A percentile compares a stretch with the other conserved stretches of the same genome.
phyloP scores from a whole-genome alignment of 1,140 invertebrate genomes.

The Scaptomyza hsui region DNA sequence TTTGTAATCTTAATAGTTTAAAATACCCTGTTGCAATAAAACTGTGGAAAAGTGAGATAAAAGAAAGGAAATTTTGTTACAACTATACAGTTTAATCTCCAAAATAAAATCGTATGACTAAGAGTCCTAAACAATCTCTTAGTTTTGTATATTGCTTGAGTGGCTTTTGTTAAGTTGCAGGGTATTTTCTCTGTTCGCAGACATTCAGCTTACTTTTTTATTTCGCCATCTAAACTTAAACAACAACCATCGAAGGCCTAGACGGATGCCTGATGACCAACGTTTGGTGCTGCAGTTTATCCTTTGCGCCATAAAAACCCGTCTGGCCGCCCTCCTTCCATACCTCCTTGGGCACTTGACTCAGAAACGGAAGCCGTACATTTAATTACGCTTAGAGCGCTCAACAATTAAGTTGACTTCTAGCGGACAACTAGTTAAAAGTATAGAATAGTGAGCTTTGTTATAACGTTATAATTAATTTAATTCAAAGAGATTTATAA shows the following conservation, averaged over 20 bases:
- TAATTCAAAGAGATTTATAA: not conserved
- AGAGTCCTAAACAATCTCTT: too few relatives aligned
- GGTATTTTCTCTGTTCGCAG: not conserved
- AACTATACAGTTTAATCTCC: too few relatives aligned
- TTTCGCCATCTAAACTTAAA: too few relatives aligned
- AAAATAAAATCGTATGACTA: too few relatives aligned
- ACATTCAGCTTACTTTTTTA: not conserved
- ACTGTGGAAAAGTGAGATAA: not conserved
- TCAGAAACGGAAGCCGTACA: slow-evolving; percentile 38
- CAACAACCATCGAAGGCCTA: not conserved
- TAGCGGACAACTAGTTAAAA: slow-evolving; percentile 12
- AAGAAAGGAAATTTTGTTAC: too few relatives aligned
- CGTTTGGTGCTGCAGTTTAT: slow-evolving; percentile 21
- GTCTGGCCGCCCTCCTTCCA: slow-evolving; percentile 54
- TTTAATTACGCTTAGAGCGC: slow-evolving; percentile 61
- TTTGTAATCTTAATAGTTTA: slow-evolving; percentile 14
- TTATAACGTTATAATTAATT: not conserved
- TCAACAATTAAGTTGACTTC: slow-evolving; percentile 52
- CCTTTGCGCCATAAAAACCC: slow-evolving; percentile 44
- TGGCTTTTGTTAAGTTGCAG: not conserved
- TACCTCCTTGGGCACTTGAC: slow-evolving; percentile 2
- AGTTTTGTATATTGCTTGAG: too few relatives aligned
- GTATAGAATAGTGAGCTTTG: not conserved
- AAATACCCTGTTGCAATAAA: not conserved
- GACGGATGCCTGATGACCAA: not conserved